These are phyloP conservation scores for Diadromus collaris DNA, from an alignment of 2,888 invertebrate genomes.

Conservation along the genomic window DNA sequence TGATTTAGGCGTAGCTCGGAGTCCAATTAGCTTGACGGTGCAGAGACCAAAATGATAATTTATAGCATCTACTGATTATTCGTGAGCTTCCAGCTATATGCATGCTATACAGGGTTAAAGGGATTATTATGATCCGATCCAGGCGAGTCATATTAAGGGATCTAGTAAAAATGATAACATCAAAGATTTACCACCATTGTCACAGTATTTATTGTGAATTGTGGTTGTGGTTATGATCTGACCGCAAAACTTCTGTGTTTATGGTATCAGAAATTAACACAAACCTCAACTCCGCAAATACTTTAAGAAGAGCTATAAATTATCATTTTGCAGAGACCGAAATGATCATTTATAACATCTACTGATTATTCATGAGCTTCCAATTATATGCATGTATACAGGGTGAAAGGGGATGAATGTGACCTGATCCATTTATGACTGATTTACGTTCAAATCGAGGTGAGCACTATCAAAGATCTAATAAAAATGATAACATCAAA, in stretches of 20 bases:
- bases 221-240: too few relatives aligned
- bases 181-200: background rate
- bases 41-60: conserved; percentile 48
- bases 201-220: background rate
- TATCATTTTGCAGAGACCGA: conserved; percentile 28
- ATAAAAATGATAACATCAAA: background rate
- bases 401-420: background rate
- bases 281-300: background rate
- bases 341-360: conserved; percentile 48
- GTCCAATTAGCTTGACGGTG: conserved; percentile 44
- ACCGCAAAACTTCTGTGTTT: too few relatives aligned
- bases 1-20: conserved; percentile 29
- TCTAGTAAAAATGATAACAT: background rate
- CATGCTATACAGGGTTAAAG: background rate
- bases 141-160: background rate
- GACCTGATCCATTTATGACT: background rate
- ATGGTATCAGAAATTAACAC: background rate
- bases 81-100: background rate
- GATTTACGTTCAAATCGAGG: background rate
- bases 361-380: conserved; percentile 15
- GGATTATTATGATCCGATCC: background rate
- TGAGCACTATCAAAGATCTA: background rate
- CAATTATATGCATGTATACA: background rate
- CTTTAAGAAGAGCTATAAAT: too few relatives aligned
- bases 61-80: conserved; percentile 32